These are phyloP conservation scores for Nebria salina DNA, from an alignment of 2,888 invertebrate genomes.

Conservation along the genomic window DNA sequence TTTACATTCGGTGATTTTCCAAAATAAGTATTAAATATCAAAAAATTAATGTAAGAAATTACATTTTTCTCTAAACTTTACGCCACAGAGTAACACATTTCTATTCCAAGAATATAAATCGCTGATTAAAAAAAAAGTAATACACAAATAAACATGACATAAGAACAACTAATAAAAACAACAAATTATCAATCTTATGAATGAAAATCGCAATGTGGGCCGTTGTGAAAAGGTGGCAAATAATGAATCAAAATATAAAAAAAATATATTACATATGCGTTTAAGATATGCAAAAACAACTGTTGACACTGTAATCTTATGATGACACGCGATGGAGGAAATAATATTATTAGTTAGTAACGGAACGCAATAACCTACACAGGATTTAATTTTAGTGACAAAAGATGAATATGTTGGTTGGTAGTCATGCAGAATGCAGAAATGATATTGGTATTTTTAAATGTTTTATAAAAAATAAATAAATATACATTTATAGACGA, in stretches of 20 bases:
- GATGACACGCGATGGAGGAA: neutral
- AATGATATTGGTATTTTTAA: neutral
- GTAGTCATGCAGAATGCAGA: neutral
- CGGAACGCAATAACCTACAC: neutral
- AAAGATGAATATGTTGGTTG: neutral
- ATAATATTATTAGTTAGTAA: neutral
- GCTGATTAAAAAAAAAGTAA: no score
- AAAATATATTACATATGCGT: neutral
- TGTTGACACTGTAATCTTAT: neutral
- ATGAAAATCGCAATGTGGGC: neutral
- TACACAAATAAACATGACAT: no score
- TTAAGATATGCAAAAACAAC: constrained; percentile 1
- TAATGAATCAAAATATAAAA: neutral
- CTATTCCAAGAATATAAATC: no score
- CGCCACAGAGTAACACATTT: no score
- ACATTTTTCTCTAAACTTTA: no score
- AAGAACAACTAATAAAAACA: neutral
- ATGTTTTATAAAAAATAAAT: no score
- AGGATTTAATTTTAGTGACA: neutral
- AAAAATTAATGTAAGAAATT: no score
- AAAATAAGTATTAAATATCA: no score
- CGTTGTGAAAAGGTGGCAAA: neutral
- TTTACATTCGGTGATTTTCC: no score
- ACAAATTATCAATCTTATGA: neutral
- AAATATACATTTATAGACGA: no score